Percentiles rank a stretch among this genome's conserved stretches.
Conservation (phyloP, 2,888 invertebrate genomes). For the Xylota segnis region DNA sequence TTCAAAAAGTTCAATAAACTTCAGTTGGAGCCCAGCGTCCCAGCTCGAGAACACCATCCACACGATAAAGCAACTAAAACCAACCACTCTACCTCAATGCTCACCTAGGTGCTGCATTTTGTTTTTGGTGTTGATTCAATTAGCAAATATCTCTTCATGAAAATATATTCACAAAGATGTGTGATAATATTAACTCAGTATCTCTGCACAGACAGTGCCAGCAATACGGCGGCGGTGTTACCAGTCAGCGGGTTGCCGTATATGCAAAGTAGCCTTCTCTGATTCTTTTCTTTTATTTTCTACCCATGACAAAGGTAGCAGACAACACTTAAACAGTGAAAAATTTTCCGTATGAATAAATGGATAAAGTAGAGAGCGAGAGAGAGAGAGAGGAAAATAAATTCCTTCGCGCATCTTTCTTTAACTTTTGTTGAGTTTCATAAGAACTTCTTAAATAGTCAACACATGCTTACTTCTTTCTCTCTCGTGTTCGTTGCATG, state of each 20-base stretch:
- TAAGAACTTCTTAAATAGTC: constrained; percentile 74
- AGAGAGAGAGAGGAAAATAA: constrained; percentile 28
- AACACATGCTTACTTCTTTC: constrained; percentile 45
- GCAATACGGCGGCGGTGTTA: constrained; percentile 57
- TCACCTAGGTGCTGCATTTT: constrained; percentile 80
- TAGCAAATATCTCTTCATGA: constrained; percentile 82
- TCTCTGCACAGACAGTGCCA: constrained; percentile 78
- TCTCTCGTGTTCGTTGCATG: constrained; percentile 22
- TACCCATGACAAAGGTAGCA: constrained; percentile 45
- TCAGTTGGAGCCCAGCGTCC: too few relatives aligned
- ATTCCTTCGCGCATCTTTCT: constrained; percentile 40
- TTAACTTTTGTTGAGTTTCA: constrained; percentile 62
- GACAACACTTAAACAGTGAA: constrained; percentile 48
- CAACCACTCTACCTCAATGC: constrained; percentile 39
- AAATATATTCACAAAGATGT: constrained; percentile 76
- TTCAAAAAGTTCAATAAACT: constrained; percentile 63
- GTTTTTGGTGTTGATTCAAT: constrained; percentile 84
- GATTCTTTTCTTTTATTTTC: constrained; percentile 32
- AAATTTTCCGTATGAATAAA: constrained; percentile 69
- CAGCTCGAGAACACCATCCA: constrained; percentile 5
- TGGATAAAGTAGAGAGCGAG: constrained; percentile 30
- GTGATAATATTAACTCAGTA: constrained; percentile 80
- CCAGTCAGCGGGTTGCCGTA: constrained; percentile 68
- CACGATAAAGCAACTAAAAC: constrained; percentile 13
- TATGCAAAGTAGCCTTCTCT: constrained; percentile 71